phyloP scores from a whole-genome alignment of 2,888 invertebrate genomes.

The Geophilus truncorum region DNA sequence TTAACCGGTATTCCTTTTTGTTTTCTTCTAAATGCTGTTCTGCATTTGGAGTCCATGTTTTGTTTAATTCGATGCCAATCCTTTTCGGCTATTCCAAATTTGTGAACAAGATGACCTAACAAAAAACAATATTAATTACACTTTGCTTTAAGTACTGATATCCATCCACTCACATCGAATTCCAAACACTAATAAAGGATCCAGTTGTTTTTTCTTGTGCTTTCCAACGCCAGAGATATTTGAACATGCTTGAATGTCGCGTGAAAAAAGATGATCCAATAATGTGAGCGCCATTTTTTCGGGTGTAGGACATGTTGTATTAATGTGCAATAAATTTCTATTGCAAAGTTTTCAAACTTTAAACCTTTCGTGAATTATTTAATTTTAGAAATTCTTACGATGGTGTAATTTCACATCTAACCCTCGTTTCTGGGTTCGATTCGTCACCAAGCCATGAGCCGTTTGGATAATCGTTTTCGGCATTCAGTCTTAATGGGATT shows the following conservation, averaged over 20 bases:
- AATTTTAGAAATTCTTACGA: constrained; percentile 44
- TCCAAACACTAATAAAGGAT: constrained; percentile 53
- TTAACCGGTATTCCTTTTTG: constrained; percentile 38
- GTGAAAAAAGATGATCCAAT: constrained; percentile 53
- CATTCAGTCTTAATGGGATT: constrained; percentile 44
- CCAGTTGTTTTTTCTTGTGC: constrained; percentile 54
- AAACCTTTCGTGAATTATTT: not conserved
- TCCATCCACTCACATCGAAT: constrained; percentile 50
- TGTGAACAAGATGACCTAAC: constrained; percentile 50
- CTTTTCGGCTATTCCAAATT: constrained; percentile 52
- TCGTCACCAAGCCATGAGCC: constrained; percentile 55
- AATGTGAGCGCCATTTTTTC: constrained; percentile 55
- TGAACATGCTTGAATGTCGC: constrained; percentile 53
- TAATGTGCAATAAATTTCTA: constrained; percentile 52
- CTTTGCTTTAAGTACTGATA: too few species aligned
- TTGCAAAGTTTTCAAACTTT: constrained; percentile 30
- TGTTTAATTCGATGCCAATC: constrained; percentile 55
- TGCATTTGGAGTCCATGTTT: constrained; percentile 55
- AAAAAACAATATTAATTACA: constrained; percentile 34
- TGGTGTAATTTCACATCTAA: constrained; percentile 51
- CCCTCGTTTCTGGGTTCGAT: constrained; percentile 51
- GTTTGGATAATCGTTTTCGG: constrained; percentile 50
- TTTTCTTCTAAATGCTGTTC: constrained; percentile 49
- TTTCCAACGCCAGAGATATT: constrained; percentile 55
- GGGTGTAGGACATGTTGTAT: constrained; percentile 53